These are phyloP conservation scores for Xiphorhynchus elegans DNA, from an alignment of 2,113 vertebrate species.

Conservation along the genomic window DNA sequence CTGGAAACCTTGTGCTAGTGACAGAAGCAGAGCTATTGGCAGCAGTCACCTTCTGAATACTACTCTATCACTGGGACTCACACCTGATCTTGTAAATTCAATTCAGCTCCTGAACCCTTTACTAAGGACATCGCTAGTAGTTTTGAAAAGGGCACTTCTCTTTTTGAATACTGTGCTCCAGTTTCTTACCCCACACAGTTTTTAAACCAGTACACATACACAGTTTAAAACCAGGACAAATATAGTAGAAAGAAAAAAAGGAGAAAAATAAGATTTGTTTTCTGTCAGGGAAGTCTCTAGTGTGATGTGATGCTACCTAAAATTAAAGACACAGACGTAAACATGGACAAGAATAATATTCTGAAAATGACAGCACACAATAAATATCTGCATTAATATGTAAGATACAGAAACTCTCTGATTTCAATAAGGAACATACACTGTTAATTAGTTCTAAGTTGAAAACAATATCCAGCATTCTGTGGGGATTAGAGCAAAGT, in stretches of 20 bases:
- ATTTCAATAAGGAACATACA: not conserved
- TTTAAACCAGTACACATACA: not conserved
- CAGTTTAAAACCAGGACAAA: not conserved
- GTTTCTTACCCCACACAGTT: not conserved
- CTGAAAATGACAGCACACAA: not conserved
- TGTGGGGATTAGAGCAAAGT: not conserved
- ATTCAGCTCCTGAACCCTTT: not conserved
- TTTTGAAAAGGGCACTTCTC: not conserved
- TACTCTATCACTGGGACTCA: not conserved
- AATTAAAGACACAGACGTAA: not conserved
- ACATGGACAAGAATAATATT: not conserved
- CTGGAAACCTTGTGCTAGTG: not conserved
- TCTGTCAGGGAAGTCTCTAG: not conserved
- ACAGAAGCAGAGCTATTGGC: not conserved
- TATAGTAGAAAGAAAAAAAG: not conserved
- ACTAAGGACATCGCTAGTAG: not conserved
- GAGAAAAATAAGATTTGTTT: not conserved
- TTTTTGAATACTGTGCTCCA: not conserved
- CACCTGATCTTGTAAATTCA: not conserved
- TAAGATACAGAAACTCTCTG: not conserved
- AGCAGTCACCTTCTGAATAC: not conserved
- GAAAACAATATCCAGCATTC: not conserved
- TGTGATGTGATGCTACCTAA: rapidly evolving
- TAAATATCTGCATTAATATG: not conserved
- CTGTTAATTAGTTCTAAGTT: not conserved